Evolutionary conservation across 1,140 invertebrate species (phyloP), one percentile per base, ranked within the genome.

Genomic region (Cherax quadricarinatus): DNA sequence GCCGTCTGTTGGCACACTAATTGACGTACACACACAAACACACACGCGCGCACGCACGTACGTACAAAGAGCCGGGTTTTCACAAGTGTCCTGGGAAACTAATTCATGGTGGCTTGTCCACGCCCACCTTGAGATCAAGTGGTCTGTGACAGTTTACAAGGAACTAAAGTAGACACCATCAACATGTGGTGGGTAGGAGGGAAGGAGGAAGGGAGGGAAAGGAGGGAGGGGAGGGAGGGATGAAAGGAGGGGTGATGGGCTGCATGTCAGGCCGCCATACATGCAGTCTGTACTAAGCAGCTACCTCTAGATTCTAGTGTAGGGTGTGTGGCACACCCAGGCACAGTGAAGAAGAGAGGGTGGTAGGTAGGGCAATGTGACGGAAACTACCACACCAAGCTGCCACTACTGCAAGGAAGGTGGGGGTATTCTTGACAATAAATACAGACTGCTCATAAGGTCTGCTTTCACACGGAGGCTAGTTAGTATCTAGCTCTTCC

Each of bases 361-460:
- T 75, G 51, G 86, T n/a, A 51, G 86, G 48, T 30, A 3, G 53
- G 49, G 41, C 16, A 49, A 78, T 78, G 73, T 87, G 85, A 86
- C 49, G 86, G 75, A 48, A 18, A 51, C 86, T 88, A 88, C 73
- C 86, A 88, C 86, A 88, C 86, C 86, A 81, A 88, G 86, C 86
- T 79, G 86, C 73, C 86, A 81, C 86, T 88, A 88, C 78, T 66
- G 70, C 18, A 75, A 7, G 73, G 86, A 62, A 1, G 53, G 73
- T n/a, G 73, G 70, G 24, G 70, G 48, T 10, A 16, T 24, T 12
- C 51, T 41, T 14, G 16, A 18, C 0, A 21, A 73, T 24, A 41
- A 48, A 49, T 5, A 70, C 18, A 49, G 85, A 75, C 70, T 53
- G 70, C 48, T 21, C 41, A 86, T 21, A 57, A 88, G 80, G 75